Base-by-base conservation (phyloP, 2,113 vertebrate species). In the Fregata magnificens region DNA sequence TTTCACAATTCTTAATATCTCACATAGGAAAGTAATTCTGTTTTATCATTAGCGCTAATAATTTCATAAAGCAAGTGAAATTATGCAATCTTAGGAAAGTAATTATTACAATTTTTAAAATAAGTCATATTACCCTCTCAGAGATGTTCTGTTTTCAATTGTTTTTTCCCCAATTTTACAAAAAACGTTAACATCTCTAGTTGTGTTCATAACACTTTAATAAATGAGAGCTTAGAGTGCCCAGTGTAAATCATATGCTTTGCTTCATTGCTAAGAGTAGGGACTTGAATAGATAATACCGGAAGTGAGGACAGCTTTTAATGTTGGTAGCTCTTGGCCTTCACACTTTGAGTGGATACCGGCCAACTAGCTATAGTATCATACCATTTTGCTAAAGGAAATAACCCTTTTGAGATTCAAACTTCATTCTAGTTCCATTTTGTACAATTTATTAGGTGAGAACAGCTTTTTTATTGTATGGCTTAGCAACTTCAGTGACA, bases 401-500 rank as follows among this genome's bases (percentile, higher is more conserved):
- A 94, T 49, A 72, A 91, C 29, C 26, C 21, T 86, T 91, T 53
- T 61, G 81, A 82, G 72, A 96, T 79, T 90, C 78, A 94, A 92
- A 85, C 72, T 67, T 95, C 63, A 88, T 92, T 94, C 69, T 36
- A 82, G 38, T 76, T 82, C 63, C 53, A 76, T 87, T 95, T 81
- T 34, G 19, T 87, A 80, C 65, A 63, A 88, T 94, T 97, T 89
- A 93, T 95, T 95, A 94, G 72, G 56, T 50, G 58, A 79, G 58
- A 94, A 96, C 16, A 95, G 90, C 65, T 94, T 97, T 92, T 92
- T 62, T 82, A 80, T 85, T 88, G 58, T 44, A 79, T 66, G 82
- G 50, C 17, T 95, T 77, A 87, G 72, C 70, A 93, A 93, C 74
- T 96, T 72, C 36, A 88, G 24, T 80, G 97, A 96, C 88, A 94